Evolutionary conservation across 2,888 invertebrate genomes (phyloP), one percentile per base, ranked within the genome.

Genomic region (Sceliomorpha sp.): DNA sequence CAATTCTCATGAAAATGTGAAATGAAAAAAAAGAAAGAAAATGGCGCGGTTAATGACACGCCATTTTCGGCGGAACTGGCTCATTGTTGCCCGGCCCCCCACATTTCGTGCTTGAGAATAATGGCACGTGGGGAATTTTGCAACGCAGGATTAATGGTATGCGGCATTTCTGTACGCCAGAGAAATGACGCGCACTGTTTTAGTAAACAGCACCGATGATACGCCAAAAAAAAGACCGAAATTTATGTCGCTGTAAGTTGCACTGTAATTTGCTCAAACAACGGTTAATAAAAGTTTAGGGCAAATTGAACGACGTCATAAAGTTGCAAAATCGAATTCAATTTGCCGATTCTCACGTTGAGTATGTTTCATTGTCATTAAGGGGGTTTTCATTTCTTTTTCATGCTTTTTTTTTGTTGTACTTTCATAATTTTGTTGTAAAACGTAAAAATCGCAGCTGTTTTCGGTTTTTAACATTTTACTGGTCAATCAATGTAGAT

Each of bases 121-220:
- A 70, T 70, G 66, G 62, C 70, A 66, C 59, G 70, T 64, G 58
- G 53, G 58, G 53, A 64, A 45, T 70, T 70, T 70, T 70, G 62
- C 66, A 70, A 66, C 66, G 37, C 14, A 42, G 58, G 66, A 70
- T 70, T 70, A 70, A 70, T 66, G 66, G 60, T 62, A 70, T 66
- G 70, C 70, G 58, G 70, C 58, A 56, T 66, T 66, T 62, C 56
- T 48, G 60, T 56, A 62, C 70, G 66, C 60, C 51, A 66, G 66
- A 70, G 70, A 70, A 66, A 70, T 70, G 60, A 66, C 53, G 53
- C 66, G 48, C 36, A 47, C 42, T 37, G 66, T 66, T 66, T 63
- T 32, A 20, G 62, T 70, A 66, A 70, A 70, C 62, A 66, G 53
- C 44, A 31, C 51, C 66, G 62, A 70, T 70, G 60, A 70, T 64